A percentile compares a stretch with the other conserved stretches of the same genome.
Evolutionary conservation across 2,888 invertebrate species (phyloP).

Genomic region (Chloromyia formosa): DNA sequence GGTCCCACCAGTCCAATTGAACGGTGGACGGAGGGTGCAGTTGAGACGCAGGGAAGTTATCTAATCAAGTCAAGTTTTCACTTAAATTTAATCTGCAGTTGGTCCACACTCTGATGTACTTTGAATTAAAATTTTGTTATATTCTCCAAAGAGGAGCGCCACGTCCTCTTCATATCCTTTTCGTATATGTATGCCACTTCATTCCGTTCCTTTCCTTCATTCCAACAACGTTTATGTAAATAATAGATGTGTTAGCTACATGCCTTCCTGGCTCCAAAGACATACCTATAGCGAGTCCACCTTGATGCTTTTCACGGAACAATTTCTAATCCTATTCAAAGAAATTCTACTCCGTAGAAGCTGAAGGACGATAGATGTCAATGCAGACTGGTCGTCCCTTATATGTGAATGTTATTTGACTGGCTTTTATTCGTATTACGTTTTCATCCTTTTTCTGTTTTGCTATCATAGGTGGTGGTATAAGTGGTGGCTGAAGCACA

Average conservation of each 20-base stretch:
- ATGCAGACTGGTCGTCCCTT: too few relatives aligned
- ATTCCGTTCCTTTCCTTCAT: slow-evolving; percentile 5
- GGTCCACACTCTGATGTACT: slow-evolving; percentile 44
- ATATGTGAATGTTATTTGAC: too few relatives aligned
- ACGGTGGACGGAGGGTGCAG: neutral
- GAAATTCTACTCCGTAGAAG: slow-evolving; percentile 11
- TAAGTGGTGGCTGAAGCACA: too few relatives aligned
- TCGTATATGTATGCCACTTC: slow-evolving; percentile 19
- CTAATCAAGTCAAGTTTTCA: slow-evolving; percentile 47
- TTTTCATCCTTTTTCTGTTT: too few relatives aligned
- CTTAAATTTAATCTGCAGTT: slow-evolving; percentile 46
- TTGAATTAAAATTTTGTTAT: slow-evolving; percentile 45
- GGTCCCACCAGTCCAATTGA: neutral
- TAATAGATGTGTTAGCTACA: slow-evolving; percentile 28
- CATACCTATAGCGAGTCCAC: slow-evolving; percentile 22
- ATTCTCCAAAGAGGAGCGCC: slow-evolving; percentile 26
- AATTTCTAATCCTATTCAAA: slow-evolving; percentile 35
- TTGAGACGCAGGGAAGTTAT: slow-evolving; percentile 36
- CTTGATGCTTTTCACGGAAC: slow-evolving; percentile 32
- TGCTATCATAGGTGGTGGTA: too few relatives aligned
- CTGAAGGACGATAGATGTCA: neutral
- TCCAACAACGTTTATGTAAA: slow-evolving; percentile 28
- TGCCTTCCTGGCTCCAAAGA: slow-evolving; percentile 34
- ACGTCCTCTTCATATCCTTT: slow-evolving; percentile 30
- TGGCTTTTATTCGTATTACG: too few relatives aligned